phyloP scores from a whole-genome alignment of 2,888 invertebrate genomes.

The Parthenolecanium corni region DNA sequence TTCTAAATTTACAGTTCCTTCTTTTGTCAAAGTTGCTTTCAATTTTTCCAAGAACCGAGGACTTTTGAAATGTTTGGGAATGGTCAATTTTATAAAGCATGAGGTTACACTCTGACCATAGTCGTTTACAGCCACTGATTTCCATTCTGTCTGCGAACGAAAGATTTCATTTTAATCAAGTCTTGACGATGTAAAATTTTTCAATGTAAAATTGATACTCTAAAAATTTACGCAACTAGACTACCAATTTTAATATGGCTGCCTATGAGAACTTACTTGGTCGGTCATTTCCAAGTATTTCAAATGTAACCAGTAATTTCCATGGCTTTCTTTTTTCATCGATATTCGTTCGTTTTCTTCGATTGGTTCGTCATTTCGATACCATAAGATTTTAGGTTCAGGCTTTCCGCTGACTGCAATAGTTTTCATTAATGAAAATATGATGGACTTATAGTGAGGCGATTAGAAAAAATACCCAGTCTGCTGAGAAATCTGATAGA shows the following conservation, averaged over 20 bases:
- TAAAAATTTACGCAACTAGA: background rate
- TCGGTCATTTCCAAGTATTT: constrained; percentile 65
- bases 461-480: too few species aligned
- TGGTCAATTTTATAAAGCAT: constrained; percentile 68
- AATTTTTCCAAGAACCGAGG: constrained; percentile 76
- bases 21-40: constrained; percentile 72
- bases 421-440: constrained; percentile 26
- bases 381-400: constrained; percentile 74
- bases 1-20: constrained; percentile 80
- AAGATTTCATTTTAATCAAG: background rate
- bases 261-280: constrained; percentile 43
- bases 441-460: constrained; percentile 21
- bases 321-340: constrained; percentile 55
- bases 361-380: constrained; percentile 69
- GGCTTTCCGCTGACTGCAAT: constrained; percentile 62
- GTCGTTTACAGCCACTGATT: constrained; percentile 78
- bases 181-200: background rate
- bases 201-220: background rate
- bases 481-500: too few species aligned
- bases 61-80: constrained; percentile 79
- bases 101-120: constrained; percentile 81
- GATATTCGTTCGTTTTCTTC: constrained; percentile 55
- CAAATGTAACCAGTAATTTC: constrained; percentile 61
- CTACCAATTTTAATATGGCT: background rate
- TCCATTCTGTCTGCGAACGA: constrained; percentile 62